These are phyloP conservation scores for Emmelina monodactyla DNA, from an alignment of 2,888 invertebrate genomes.

Conservation along the genomic window DNA sequence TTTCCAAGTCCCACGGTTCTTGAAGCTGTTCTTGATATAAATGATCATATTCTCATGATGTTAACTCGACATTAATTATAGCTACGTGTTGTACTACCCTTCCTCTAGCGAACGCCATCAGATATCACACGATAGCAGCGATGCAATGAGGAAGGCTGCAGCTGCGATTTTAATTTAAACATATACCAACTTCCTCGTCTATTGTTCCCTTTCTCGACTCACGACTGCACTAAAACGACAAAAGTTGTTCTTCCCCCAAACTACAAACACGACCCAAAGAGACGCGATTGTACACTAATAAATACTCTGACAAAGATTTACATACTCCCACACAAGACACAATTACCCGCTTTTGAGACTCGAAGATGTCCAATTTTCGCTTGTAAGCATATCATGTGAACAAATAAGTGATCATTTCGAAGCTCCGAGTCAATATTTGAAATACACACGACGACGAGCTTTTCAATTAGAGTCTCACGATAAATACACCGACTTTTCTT, in stretches of 20 bases:
- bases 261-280: too few relatives aligned
- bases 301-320: too few relatives aligned
- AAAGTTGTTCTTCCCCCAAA: too few relatives aligned
- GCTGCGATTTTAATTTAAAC: conserved; percentile 16
- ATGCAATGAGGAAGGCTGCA: conserved; percentile 1
- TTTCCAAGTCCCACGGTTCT: conserved; percentile 41
- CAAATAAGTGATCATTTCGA: conserved; percentile 1
- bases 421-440: background rate
- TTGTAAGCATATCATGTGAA: background rate
- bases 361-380: too few relatives aligned
- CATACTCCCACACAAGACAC: too few relatives aligned
- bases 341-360: too few relatives aligned
- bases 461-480: conserved; percentile 1
- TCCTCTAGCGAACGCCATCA: background rate
- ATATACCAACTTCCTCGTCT: conserved; percentile 18
- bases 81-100: background rate
- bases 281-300: too few relatives aligned
- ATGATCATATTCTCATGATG: background rate
- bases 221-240: too few relatives aligned
- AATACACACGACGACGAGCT: background rate
- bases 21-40: conserved; percentile 8
- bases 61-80: conserved; percentile 1
- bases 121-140: conserved; percentile 11
- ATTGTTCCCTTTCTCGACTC: too few relatives aligned
- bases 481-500: too few relatives aligned